Base-by-base conservation (phyloP, 2,888 invertebrate genomes). In the Drosophila histrio region DNA sequence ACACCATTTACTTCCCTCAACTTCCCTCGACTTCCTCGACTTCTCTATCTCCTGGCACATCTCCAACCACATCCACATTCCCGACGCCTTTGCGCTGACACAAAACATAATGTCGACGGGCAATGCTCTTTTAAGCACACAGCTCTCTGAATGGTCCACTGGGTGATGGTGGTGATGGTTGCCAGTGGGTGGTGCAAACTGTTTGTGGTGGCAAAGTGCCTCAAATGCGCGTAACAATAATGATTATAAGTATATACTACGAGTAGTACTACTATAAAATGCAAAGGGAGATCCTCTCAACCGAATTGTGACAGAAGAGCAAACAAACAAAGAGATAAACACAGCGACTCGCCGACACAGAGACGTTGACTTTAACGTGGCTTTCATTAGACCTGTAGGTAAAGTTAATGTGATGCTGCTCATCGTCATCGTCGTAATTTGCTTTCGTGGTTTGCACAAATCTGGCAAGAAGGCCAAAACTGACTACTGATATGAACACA, bases 71-170 rank as follows among this genome's bases (percentile, higher is more conserved):
- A n/a, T 21, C 49, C 4, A 19, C 28, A 39, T 39, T 46, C 21
- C 62, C 44, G 56, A 57, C 65, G 66, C 69, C 73, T 80, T 77
- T 73, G 54, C 65, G 82, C 74, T 86, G 87, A 83, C 87, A 86
- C 87, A 79, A 79, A 86, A 83, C 83, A 87, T 87, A 87, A 88
- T 80, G 88, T 87, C 88, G 84, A 72, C 87, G 89, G 89, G 89
- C 87, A 87, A 89, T 87, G 89, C 88, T 87, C 87, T 84, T 89
- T 87, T 77, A 78, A 89, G 87, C 87, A 89, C 84, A 67, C 81
- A 75, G 66, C 65, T 41, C 34, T 61, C 56, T 69, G 65, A 69
- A 79, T 82, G 62, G 66, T 21, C 26, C 28, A 28, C 15, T 49
- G 34, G 64, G 41, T 53, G 63, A 36, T 49, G 22, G 44, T 24